Evolutionary conservation across 2,888 invertebrate species (phyloP).

Genomic region (Ormyrus labotus): DNA sequence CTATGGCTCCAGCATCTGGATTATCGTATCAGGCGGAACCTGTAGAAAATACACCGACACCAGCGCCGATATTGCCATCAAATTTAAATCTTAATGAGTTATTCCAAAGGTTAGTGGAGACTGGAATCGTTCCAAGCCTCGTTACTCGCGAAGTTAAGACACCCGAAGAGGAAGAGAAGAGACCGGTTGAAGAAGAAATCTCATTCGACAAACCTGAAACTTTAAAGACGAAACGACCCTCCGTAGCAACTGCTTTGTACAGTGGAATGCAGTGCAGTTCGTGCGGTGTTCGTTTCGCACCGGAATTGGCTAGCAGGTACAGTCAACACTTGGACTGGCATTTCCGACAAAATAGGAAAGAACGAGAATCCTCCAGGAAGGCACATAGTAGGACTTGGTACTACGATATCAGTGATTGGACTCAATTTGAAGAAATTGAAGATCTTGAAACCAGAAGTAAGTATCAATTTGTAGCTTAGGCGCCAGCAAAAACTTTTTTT

Average conservation of each 20-base stretch:
- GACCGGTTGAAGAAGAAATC: conserved; percentile 71
- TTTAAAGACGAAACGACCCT: conserved; percentile 86
- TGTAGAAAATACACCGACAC: conserved; percentile 46
- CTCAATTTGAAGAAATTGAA: conserved; percentile 95
- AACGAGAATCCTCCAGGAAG: conserved; percentile 89
- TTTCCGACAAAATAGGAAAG: conserved; percentile 94
- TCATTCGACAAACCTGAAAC: conserved; percentile 84
- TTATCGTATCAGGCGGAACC: conserved; percentile 55
- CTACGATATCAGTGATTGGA: conserved; percentile 93
- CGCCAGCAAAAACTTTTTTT: not conserved
- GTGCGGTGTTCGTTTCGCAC: conserved; percentile 95
- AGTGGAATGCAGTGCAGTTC: conserved; percentile 97
- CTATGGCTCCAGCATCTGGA: conserved; percentile 56
- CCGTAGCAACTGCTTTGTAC: conserved; percentile 84
- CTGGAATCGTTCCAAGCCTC: conserved; percentile 83
- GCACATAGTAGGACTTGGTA: conserved; percentile 93
- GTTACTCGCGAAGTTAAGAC: conserved; percentile 64
- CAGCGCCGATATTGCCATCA: conserved; percentile 72
- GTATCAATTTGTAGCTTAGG: conserved; percentile 76
- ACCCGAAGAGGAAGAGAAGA: conserved; percentile 68
- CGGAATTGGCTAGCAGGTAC: conserved; percentile 92
- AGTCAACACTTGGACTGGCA: conserved; percentile 99
- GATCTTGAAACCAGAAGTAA: conserved; percentile 91
- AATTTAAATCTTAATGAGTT: conserved; percentile 90
- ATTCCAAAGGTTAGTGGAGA: conserved; percentile 89